Conservation (phyloP, 2,113 vertebrate genomes). For the Chionodraco myersi region DNA sequence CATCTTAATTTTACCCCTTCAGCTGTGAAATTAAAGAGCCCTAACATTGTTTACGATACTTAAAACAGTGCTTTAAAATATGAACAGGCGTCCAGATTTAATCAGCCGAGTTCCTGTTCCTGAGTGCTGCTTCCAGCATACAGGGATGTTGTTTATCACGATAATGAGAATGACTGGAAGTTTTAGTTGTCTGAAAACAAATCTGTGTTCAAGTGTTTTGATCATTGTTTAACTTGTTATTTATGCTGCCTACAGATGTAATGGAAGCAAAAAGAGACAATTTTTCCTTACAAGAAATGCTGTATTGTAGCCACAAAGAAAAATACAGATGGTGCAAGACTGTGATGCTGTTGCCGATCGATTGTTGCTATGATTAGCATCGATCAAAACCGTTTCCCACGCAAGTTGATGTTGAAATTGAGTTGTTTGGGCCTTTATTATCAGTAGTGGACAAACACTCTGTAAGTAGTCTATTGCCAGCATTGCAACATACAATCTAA, state of each 20-base stretch:
- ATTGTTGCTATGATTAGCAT: constrained; percentile 39
- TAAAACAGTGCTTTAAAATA: constrained; percentile 58
- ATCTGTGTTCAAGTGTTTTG: constrained; percentile 49
- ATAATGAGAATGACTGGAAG: constrained; percentile 48
- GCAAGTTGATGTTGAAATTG: constrained; percentile 2
- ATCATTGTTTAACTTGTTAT: constrained; percentile 44
- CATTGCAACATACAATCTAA: background rate
- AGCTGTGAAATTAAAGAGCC: constrained; percentile 58
- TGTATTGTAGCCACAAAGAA: constrained; percentile 24
- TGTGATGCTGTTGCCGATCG: constrained; percentile 22
- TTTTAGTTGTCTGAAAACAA: constrained; percentile 37
- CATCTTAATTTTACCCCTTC: constrained; percentile 49
- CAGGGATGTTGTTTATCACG: constrained; percentile 41
- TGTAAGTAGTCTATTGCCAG: background rate
- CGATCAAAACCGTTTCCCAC: constrained; percentile 19
- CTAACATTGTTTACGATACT: constrained; percentile 61
- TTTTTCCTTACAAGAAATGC: constrained; percentile 4
- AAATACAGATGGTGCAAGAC: constrained; percentile 27
- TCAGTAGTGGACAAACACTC: constrained; percentile 4
- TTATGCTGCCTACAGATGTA: constrained; percentile 33
- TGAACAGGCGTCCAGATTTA: constrained; percentile 57
- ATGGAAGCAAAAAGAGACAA: constrained; percentile 24
- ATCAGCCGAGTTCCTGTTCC: constrained; percentile 53
- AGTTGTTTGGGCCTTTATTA: background rate
- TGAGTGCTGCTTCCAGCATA: constrained; percentile 37